Conservation (phyloP, 2,888 invertebrate genomes). For the Argynnis bischoffii region DNA sequence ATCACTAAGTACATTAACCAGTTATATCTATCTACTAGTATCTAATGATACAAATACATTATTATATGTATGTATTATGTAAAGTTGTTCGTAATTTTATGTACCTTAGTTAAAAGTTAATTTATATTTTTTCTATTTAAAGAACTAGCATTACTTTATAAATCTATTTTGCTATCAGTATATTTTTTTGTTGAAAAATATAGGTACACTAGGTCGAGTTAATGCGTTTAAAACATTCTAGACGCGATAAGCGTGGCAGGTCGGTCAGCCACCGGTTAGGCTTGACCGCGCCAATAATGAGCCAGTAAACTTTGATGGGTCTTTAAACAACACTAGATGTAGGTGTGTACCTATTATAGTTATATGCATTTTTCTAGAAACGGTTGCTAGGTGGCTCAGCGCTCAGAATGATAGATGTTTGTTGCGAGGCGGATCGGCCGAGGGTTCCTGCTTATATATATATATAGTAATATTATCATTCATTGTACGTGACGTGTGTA, state of each 20-base stretch:
- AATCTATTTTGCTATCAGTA: slow-evolving; percentile 11
- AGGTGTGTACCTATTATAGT: slow-evolving; percentile 34
- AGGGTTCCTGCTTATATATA: slow-evolving; percentile 16
- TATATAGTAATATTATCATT: slow-evolving; percentile 15
- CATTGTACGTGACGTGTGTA: slow-evolving; percentile 19
- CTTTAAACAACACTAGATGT: slow-evolving; percentile 40
- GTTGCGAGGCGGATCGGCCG: slow-evolving; percentile 30
- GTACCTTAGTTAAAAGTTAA: too few relatives aligned
- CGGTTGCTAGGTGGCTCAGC: slow-evolving; percentile 41
- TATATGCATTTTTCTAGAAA: slow-evolving; percentile 30
- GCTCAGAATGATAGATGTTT: slow-evolving; percentile 14
- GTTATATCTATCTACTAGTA: too few relatives aligned
- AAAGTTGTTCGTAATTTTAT: too few relatives aligned
- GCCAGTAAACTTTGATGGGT: slow-evolving; percentile 54
- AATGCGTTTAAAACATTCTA: slow-evolving; percentile 31
- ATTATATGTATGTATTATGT: too few relatives aligned
- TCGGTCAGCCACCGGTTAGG: slow-evolving; percentile 47
- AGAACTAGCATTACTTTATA: too few relatives aligned
- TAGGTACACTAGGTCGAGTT: slow-evolving; percentile 33
- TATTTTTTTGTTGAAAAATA: slow-evolving; percentile 21
- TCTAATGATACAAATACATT: too few relatives aligned
- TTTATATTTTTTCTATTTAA: too few relatives aligned
- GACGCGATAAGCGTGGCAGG: slow-evolving; percentile 44
- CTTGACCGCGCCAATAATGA: slow-evolving; percentile 53
- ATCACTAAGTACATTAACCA: background rate